Evolutionary conservation across 2,888 invertebrate species (phyloP), one percentile per base, ranked within the genome.

Genomic region (Isoperla grammatica): DNA sequence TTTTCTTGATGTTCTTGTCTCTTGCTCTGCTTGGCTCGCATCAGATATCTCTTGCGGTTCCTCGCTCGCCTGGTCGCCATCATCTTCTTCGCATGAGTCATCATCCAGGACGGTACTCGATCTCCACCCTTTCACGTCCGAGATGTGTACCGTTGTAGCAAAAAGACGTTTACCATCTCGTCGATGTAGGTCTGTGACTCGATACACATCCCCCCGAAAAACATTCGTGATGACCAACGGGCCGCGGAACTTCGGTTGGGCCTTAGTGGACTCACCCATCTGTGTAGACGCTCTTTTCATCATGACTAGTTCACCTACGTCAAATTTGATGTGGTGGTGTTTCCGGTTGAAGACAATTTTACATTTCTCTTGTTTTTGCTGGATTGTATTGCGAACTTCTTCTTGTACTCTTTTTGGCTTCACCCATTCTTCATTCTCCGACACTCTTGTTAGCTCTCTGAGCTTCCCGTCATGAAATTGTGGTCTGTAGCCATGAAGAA

Each of bases 401-500:
- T 15, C 15, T 15, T 15, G 13, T n/a, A 15, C 5, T 42, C 15
- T 15, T 12, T 42, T 12, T 4, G 13, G 42, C 15, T 13, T 4
- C 15, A 5, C 11, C 42, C n/a, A n/a, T 4, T n/a, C 13, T 13
- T 4, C 42, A 42, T 42, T 42, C 6, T n/a, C 42, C 4, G n/a
- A 12, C 9, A 22, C 40, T 1, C 57, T 40, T 2, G 22, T 29
- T 19, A 61, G 20, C 13, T 48, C 11, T 2, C 60, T 12, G 11
- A 56, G 17, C 15, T 15, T 22, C 15, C 61, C 59, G 19, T 64
- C 65, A 2, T 57, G 40, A 29, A 57, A 58, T 2, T 59, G 53
- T 8, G 63, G 61, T 5, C 59, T 35, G 22, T 59, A 62, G 2
- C 65, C 66, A 20, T 61, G 64, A 8, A 66, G 39, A 6, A 63